Conservation (phyloP, 2,888 invertebrate species). For the Hyposoter dolosus region DNA sequence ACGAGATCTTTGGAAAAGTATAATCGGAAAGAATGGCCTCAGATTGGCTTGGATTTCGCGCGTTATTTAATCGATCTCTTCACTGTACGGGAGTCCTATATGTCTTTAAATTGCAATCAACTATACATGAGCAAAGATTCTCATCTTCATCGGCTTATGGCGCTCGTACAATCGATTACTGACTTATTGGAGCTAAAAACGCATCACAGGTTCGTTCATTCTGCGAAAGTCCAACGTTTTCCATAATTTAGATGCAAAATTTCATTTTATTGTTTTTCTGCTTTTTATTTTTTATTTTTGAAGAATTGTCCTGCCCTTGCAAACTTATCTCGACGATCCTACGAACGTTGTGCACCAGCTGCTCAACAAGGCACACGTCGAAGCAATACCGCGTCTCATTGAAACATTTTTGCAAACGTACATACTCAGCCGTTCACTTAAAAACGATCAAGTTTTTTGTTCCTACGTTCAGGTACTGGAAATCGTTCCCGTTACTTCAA, state of each 20-base stretch:
- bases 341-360: slow-evolving; percentile 75
- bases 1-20: slow-evolving; percentile 77
- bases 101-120: slow-evolving; percentile 72
- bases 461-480: slow-evolving; percentile 83
- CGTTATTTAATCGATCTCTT: slow-evolving; percentile 79
- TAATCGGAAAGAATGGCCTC: slow-evolving; percentile 76
- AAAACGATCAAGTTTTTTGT: slow-evolving; percentile 84
- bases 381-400: slow-evolving; percentile 80
- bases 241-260: background rate
- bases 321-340: slow-evolving; percentile 76
- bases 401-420: slow-evolving; percentile 83
- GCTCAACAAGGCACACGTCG: slow-evolving; percentile 76
- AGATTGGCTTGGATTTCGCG: slow-evolving; percentile 82
- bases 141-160: slow-evolving; percentile 75
- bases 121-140: slow-evolving; percentile 76
- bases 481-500: background rate
- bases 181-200: slow-evolving; percentile 78
- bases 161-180: slow-evolving; percentile 76
- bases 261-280: background rate
- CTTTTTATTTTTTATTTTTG: background rate
- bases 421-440: slow-evolving; percentile 83
- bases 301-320: slow-evolving; percentile 76
- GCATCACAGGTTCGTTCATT: slow-evolving; percentile 74
- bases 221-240: background rate
- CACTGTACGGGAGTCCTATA: slow-evolving; percentile 74